Evolutionary conservation across 2,888 invertebrate species (phyloP).

Genomic region (Cactoblastis cactorum): DNA sequence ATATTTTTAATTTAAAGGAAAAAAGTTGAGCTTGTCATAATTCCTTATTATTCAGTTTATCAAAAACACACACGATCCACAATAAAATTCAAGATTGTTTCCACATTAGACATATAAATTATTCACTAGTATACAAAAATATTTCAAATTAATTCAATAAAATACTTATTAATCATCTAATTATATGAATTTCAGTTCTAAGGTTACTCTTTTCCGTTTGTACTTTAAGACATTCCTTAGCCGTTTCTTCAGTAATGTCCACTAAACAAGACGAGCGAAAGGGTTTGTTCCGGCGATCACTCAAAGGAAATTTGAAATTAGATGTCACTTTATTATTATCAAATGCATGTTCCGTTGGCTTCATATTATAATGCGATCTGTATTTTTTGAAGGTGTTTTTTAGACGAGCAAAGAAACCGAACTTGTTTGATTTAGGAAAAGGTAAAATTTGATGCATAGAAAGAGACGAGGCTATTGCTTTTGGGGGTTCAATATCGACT

Average conservation of each 20-base stretch:
- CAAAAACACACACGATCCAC: not conserved
- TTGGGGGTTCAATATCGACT: constrained; percentile 5
- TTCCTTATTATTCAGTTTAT: not conserved
- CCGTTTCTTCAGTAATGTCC: constrained; percentile 47
- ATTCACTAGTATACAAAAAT: not conserved
- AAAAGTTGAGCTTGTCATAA: not conserved
- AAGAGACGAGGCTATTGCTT: constrained; percentile 31
- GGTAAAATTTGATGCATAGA: constrained; percentile 64
- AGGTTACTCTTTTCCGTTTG: constrained; percentile 22
- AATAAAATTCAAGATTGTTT: not conserved
- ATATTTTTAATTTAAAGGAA: not conserved
- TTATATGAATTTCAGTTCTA: constrained; percentile 8
- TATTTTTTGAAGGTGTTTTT: constrained; percentile 47
- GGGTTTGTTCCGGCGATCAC: constrained; percentile 34
- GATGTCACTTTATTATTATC: constrained; percentile 40
- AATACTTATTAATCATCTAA: not conserved
- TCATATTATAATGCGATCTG: constrained; percentile 29
- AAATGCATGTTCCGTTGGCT: constrained; percentile 28
- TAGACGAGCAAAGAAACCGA: constrained; percentile 46
- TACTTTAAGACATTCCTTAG: constrained; percentile 28
- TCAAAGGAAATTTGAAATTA: constrained; percentile 54
- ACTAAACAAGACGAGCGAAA: constrained; percentile 37
- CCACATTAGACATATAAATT: not conserved
- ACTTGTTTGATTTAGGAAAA: constrained; percentile 54
- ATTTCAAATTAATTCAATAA: not conserved